phyloP scores from a whole-genome alignment of 2,797 vertebrate species.

The Macrochelys suwanniensis region DNA sequence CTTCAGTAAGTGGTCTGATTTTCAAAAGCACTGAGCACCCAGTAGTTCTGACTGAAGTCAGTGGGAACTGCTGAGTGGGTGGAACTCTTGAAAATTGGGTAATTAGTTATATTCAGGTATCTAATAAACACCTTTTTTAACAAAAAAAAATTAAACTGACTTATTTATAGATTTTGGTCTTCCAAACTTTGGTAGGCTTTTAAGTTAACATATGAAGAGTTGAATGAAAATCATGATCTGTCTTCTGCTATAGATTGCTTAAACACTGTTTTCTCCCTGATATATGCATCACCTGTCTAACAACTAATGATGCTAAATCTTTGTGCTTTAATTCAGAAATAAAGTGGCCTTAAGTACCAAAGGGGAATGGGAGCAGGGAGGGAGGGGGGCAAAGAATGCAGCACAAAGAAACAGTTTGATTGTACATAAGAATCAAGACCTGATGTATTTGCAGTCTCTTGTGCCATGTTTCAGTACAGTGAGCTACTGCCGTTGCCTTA shows the following conservation, averaged over 20 bases:
- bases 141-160: background rate
- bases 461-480: background rate
- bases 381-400: background rate
- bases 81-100: background rate
- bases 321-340: too few species aligned
- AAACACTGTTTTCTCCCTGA: background rate
- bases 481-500: background rate
- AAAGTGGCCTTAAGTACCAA: background rate
- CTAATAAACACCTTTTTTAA: background rate
- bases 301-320: too few species aligned
- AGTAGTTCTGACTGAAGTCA: background rate
- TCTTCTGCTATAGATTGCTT: background rate
- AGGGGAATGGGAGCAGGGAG: background rate
- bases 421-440: background rate
- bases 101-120: background rate
- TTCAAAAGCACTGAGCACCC: background rate
- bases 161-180: background rate
- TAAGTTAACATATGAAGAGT: background rate
- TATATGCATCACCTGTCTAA: background rate
- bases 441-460: background rate
- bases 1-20: background rate
- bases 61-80: background rate
- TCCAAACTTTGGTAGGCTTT: background rate
- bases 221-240: background rate
- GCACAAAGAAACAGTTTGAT: background rate